Base-by-base conservation (phyloP, 2,888 invertebrate genomes). In the Lithophane leautieri region DNA sequence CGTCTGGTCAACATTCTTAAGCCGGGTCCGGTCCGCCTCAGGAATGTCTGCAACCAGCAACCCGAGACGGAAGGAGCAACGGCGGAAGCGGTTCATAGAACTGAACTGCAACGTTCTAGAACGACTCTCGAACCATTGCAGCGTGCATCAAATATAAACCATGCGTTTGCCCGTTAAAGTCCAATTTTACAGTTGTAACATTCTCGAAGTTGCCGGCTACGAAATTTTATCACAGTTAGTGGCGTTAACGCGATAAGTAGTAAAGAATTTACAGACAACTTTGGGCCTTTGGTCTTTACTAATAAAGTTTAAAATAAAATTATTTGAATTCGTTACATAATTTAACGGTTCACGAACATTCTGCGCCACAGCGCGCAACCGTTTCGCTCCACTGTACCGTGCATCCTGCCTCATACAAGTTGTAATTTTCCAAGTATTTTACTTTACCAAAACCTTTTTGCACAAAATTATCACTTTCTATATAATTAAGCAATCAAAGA, bases 1-100 rank as follows among this genome's bases (percentile, higher is more conserved):
- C 86, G 94, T 93, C 94, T 93, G 92, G 93, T 90, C 95, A 90
- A 92, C 96, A 95, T 96, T 96, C 96, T 93, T 93, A 83, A 90
- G 90, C 92, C 90, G 92, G 93, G 91, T 92, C 94, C 92, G 92
- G 93, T 94, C 93, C 93, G 93, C 92, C 93, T 91, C 89, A 92
- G 94, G 95, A 95, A 95, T 95, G 94, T 93, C 91, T 92, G 90
- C 93, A 94, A 91, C 93, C 91, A 95, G 95, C 95, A 95, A 96
- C 94, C 94, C 96, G 96, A 96, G 95, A 96, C 96, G 96, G 96
- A 96, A 96, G 95, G 93, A 95, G 94, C 92, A 89, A 90, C 95
- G 93, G 94, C 96, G 96, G 96, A 96, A 96, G 96, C 96, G 94
- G 95, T 96, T 95, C 95, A 95, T 94, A 92, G 93, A 95, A 95